Base-by-base conservation (phyloP, 2,113 vertebrate species). In the Cnemophilus loriae region DNA sequence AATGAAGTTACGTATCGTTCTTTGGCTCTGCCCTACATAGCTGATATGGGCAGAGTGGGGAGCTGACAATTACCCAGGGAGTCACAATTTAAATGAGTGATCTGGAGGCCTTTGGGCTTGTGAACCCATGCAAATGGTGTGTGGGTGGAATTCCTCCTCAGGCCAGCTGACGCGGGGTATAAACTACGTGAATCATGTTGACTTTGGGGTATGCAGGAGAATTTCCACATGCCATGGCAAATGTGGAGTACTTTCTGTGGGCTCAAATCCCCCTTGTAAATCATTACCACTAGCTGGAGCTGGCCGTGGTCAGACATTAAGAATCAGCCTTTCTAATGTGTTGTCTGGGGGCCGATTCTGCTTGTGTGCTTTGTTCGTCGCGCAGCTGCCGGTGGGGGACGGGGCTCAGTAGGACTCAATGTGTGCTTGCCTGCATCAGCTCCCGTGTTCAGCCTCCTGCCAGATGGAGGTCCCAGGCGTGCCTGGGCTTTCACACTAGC, bases 1-100 rank as follows among this genome's bases (percentile, higher is more conserved):
- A 82, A 42, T 0, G 2, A 91, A 82, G n/a, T 5, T 17, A 14
- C 0, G 0, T 13, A 6, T 32, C 0, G 1, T 9, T 27, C 10
- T 65, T 28, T 42, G 33, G 28, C 46, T 46, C 64, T 57, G 63
- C 14, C 46, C 11, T 41, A 6, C 23, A 7, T 3, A 41, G 27
- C 39, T 93, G 70, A 10, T 21, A 26, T 0, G 8, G 50, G 46
- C 61, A 79, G 37, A 32, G 10, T 37, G 18, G 42, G 53, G 23
- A 65, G 7, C 24, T 64, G 61, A 78, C 17, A 56, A 49, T 30
- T 32, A 73, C 41, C 32, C 53, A 10, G 14, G 16, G 17, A 64
- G 44, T 42, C 26, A 10, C 42, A 33, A 14, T 71, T 76, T 17
- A n/a, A 57, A 50, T 63, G 50, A 46, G 32, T 3, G 16, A 26